phyloP scores from a whole-genome alignment of 92 coral and sea anemone genomes.

The Umimayanthus chanpuru region DNA sequence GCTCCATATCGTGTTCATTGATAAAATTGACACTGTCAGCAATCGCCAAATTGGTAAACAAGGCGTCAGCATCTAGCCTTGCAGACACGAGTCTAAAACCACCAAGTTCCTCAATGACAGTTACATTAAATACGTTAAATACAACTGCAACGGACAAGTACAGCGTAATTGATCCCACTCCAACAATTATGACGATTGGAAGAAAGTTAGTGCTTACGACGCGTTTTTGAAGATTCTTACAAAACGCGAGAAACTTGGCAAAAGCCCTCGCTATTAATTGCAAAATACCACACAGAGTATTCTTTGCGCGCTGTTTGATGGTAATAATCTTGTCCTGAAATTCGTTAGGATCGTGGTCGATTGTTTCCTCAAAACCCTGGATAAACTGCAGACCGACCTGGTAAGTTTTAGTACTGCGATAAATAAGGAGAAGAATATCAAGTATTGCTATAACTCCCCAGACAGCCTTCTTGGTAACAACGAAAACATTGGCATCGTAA shows the following conservation, averaged over 20 bases:
- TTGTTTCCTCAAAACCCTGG: conserved; percentile 69
- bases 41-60: conserved; percentile 71
- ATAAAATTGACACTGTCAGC: conserved; percentile 72
- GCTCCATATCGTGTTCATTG: conserved; percentile 69
- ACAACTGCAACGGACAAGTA: conserved; percentile 62
- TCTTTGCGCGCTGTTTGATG: conserved; percentile 38
- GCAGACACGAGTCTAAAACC: conserved; percentile 69
- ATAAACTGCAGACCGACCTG: conserved; percentile 64
- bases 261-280: conserved; percentile 57
- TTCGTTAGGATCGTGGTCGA: conserved; percentile 67
- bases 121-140: conserved; percentile 71
- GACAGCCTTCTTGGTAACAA: conserved; percentile 53
- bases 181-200: conserved; percentile 55
- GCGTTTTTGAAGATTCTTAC: conserved; percentile 66
- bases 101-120: conserved; percentile 78
- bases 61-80: conserved; percentile 65
- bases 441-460: conserved; percentile 62
- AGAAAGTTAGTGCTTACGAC: conserved; percentile 72
- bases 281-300: conserved; percentile 39
- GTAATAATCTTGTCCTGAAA: conserved; percentile 49
- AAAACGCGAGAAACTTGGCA: conserved; percentile 46
- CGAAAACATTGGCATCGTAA: conserved; percentile 65
- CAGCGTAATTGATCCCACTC: conserved; percentile 44
- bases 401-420: conserved; percentile 72
- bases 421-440: conserved; percentile 73